Percentiles rank a stretch among this genome's conserved stretches.
Conservation (phyloP, 2,888 invertebrate species). For the Shargacucullia verbasci region DNA sequence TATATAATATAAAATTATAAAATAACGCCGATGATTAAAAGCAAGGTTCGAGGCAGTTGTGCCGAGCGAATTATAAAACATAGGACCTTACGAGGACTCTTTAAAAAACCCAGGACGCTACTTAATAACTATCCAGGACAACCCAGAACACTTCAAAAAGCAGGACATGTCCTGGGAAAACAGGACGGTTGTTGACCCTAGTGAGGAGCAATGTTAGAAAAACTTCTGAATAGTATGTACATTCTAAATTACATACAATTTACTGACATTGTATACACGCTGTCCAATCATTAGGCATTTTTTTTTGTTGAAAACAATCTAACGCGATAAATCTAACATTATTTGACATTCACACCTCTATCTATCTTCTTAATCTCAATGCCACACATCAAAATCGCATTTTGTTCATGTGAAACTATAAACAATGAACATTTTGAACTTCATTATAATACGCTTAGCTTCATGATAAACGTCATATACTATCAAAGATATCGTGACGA, state of each 20-base stretch:
- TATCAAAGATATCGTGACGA: conserved; percentile 6
- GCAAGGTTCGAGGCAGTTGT: too few relatives aligned
- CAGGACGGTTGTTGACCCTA: too few relatives aligned
- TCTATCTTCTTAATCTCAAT: conserved; percentile 55
- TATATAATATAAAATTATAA: too few relatives aligned
- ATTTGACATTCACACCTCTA: conserved; percentile 48
- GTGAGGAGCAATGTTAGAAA: too few relatives aligned
- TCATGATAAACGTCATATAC: conserved; percentile 8
- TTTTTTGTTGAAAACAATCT: conserved; percentile 45
- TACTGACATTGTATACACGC: conserved; percentile 4
- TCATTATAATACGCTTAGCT: conserved; percentile 54
- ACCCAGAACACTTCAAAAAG: too few relatives aligned
- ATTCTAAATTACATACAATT: conserved; percentile 16
- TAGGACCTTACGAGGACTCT: too few relatives aligned
- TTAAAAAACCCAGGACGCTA: too few relatives aligned
- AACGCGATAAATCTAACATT: conserved; percentile 45
- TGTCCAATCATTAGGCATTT: conserved; percentile 24
- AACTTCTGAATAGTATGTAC: not conserved
- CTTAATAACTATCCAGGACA: too few relatives aligned
- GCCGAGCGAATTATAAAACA: too few relatives aligned
- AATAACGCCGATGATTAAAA: too few relatives aligned
- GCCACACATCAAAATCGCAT: conserved; percentile 59
- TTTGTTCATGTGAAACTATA: conserved; percentile 52
- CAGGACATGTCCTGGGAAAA: too few relatives aligned
- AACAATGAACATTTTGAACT: conserved; percentile 53